Conservation (phyloP, 2,888 invertebrate species). For the Agonopterix alstromeriana region DNA sequence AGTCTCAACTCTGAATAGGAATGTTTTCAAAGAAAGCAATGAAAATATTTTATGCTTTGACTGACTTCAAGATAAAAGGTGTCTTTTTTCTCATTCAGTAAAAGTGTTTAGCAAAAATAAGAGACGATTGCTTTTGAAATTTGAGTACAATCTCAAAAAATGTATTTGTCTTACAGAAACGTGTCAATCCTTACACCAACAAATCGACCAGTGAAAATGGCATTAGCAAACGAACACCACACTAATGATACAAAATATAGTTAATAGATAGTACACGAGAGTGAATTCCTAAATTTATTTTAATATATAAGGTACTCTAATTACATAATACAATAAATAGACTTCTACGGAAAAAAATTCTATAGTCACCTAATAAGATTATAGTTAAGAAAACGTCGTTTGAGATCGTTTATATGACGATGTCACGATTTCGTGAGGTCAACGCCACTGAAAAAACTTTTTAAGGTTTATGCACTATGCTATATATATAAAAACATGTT, state of each 20-base stretch:
- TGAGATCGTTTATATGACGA: slow-evolving; percentile 27
- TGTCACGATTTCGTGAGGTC: slow-evolving; percentile 10
- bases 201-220: slow-evolving; percentile 56
- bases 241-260: slow-evolving; percentile 61
- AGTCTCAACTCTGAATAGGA: too few relatives aligned
- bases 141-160: too few relatives aligned
- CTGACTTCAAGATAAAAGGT: too few relatives aligned
- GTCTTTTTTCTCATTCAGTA: too few relatives aligned
- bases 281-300: slow-evolving; percentile 60
- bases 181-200: slow-evolving; percentile 20
- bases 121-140: too few relatives aligned
- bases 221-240: slow-evolving; percentile 72
- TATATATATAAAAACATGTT: slow-evolving; percentile 37
- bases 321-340: slow-evolving; percentile 61
- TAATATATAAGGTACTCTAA: slow-evolving; percentile 45
- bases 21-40: too few relatives aligned
- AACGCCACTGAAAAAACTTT: slow-evolving; percentile 39
- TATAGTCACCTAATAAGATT: slow-evolving; percentile 23
- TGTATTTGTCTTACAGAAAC: too few relatives aligned
- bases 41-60: too few relatives aligned
- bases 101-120: too few relatives aligned
- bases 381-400: slow-evolving; percentile 12
- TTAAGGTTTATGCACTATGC: slow-evolving; percentile 60
- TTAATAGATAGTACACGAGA: slow-evolving; percentile 49
- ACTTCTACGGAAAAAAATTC: slow-evolving; percentile 42